These are phyloP conservation scores for Phortica okadai DNA, from an alignment of 2,888 invertebrate species.

Conservation along the genomic window DNA sequence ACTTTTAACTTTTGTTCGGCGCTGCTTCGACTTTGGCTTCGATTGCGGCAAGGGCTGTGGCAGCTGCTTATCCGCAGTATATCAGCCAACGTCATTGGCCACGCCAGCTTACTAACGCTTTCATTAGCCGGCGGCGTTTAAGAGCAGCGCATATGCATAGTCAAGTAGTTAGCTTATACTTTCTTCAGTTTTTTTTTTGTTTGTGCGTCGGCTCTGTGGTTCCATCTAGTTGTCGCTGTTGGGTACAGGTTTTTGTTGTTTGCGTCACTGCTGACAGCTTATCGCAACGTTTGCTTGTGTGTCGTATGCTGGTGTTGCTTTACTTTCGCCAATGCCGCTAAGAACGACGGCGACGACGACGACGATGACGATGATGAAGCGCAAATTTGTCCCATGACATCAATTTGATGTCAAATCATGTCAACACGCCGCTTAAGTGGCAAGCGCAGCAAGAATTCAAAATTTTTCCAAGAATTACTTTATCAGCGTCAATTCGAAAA, in stretches of 20 bases:
- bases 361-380: conserved; percentile 40
- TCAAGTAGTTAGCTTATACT: conserved; percentile 13
- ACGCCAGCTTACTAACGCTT: conserved; percentile 23
- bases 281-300: background rate
- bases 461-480: conserved; percentile 7
- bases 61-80: background rate
- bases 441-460: conserved; percentile 22
- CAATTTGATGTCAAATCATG: conserved; percentile 47
- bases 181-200: background rate
- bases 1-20: conserved; percentile 27
- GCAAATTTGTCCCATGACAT: conserved; percentile 46
- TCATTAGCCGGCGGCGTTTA: conserved; percentile 22
- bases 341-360: background rate
- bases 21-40: background rate
- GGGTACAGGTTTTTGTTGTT: background rate
- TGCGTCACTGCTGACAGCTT: background rate
- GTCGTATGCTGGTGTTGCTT: background rate
- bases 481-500: conserved; percentile 4
- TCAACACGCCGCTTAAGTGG: conserved; percentile 37
- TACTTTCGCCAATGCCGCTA: background rate
- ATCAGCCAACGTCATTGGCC: background rate
- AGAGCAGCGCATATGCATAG: conserved; percentile 23
- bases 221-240: background rate
- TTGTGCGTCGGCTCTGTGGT: background rate
- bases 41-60: background rate